A percentile compares a stretch with the other conserved stretches of the same genome.
phyloP scores from a whole-genome alignment of 2,888 invertebrate genomes.

The Itoplectis maculator region DNA sequence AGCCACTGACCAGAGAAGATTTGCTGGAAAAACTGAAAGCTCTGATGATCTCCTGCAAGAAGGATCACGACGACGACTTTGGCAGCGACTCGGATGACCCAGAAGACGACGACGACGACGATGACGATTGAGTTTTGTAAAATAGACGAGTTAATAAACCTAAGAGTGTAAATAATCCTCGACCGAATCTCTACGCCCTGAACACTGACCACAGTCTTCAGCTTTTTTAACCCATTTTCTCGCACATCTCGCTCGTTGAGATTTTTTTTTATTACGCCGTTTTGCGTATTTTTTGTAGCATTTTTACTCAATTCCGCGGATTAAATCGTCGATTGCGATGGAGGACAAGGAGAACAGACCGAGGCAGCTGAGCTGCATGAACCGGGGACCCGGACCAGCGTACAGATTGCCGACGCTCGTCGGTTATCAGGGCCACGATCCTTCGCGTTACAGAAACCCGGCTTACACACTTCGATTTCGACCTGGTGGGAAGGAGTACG shows the following conservation, averaged over 20 bases:
- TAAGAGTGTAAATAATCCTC: conserved; percentile 48
- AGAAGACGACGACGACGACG: conserved; percentile 50
- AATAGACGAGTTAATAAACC: conserved; percentile 55
- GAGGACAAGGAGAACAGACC: conserved; percentile 63
- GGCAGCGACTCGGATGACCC: conserved; percentile 57
- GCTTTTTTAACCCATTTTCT: conserved; percentile 57
- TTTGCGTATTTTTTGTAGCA: conserved; percentile 19
- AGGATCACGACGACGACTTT: conserved; percentile 56
- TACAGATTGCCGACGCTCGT: conserved; percentile 88
- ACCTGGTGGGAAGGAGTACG: conserved; percentile 66
- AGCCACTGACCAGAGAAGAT: conserved; percentile 70
- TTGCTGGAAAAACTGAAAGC: conserved; percentile 73
- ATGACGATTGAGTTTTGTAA: conserved; percentile 59
- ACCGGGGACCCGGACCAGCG: conserved; percentile 87
- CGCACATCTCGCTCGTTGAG: conserved; percentile 28
- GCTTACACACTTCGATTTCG: conserved; percentile 87
- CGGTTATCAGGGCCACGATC: conserved; percentile 88
- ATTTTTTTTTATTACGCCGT: neutral
- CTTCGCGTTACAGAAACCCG: conserved; percentile 87
- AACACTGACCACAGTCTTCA: conserved; percentile 56
- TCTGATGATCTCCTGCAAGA: conserved; percentile 65
- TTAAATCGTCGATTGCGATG: conserved; percentile 53
- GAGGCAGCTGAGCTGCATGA: conserved; percentile 65
- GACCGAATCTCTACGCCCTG: conserved; percentile 29
- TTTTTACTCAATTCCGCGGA: conserved; percentile 45